phyloP scores from a whole-genome alignment of 2,888 invertebrate species.

The Pinctada fucata region DNA sequence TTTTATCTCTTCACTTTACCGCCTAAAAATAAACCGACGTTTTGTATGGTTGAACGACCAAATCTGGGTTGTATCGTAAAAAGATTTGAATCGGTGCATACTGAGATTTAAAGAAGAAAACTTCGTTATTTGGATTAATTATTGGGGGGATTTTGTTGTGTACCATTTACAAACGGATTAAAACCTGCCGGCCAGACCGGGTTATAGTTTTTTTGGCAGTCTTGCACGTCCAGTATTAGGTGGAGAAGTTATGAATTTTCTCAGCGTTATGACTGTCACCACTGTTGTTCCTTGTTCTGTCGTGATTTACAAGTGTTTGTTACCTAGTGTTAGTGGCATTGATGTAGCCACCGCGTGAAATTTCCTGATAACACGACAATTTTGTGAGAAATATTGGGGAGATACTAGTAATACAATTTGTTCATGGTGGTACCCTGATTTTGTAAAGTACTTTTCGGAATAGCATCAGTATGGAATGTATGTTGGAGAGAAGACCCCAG shows the following conservation, averaged over 20 bases:
- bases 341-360: background rate
- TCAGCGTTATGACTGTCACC: no score
- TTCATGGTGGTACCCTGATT: no score
- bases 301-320: background rate
- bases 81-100: background rate
- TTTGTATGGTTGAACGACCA: background rate
- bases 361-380: background rate
- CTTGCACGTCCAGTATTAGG: no score
- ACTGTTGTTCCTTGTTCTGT: background rate
- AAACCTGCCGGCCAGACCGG: background rate
- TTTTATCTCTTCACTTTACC: background rate
- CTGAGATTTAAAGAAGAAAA: background rate
- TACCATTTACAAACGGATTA: background rate
- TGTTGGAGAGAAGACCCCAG: constrained; percentile 14
- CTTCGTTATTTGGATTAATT: background rate
- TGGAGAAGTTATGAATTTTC: no score
- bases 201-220: background rate
- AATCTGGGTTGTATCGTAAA: background rate
- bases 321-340: background rate
- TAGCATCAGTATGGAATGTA: constrained; percentile 8
- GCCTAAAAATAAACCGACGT: background rate
- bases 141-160: background rate
- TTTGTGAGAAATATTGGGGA: background rate
- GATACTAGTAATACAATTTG: background rate
- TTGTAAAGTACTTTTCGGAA: background rate